A percentile compares a stretch with the other conserved stretches of the same genome.
Evolutionary conservation across 2,113 vertebrate species (phyloP).

Genomic region (Callorhinus ursinus): DNA sequence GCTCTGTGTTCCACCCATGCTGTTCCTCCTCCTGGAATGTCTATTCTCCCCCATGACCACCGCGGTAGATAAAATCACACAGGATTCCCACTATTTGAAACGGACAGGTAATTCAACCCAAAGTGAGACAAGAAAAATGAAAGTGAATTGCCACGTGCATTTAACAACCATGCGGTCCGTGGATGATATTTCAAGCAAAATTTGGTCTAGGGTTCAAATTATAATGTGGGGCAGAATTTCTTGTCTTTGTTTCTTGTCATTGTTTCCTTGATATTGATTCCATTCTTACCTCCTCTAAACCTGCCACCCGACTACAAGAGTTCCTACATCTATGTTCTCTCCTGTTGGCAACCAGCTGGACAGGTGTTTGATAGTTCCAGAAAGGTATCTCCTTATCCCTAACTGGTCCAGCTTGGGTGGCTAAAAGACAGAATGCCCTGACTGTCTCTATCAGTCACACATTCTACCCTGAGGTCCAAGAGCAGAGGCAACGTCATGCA

Average conservation of each 20-base stretch:
- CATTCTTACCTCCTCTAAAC: background rate
- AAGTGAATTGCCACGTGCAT: background rate
- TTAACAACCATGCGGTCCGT: background rate
- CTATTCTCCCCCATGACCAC: background rate
- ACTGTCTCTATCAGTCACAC: background rate
- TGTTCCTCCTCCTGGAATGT: background rate
- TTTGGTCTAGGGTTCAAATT: background rate
- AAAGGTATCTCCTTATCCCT: background rate
- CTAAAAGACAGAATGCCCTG: background rate
- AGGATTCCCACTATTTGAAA: background rate
- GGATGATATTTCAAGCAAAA: background rate
- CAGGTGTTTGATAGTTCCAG: background rate
- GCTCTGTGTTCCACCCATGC: rapidly evolving
- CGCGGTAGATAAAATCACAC: background rate
- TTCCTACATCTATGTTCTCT: background rate
- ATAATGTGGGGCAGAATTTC: background rate
- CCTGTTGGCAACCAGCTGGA: background rate
- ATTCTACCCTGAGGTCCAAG: background rate
- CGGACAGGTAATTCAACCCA: background rate
- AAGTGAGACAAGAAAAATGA: background rate
- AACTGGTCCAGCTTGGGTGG: background rate
- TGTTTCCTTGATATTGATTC: background rate
- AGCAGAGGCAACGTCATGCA: background rate
- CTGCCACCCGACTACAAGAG: too few relatives aligned
- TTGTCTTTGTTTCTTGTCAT: background rate